Evolutionary conservation across 2,888 invertebrate species (phyloP).

Genomic region (Drosophila mercatorum): DNA sequence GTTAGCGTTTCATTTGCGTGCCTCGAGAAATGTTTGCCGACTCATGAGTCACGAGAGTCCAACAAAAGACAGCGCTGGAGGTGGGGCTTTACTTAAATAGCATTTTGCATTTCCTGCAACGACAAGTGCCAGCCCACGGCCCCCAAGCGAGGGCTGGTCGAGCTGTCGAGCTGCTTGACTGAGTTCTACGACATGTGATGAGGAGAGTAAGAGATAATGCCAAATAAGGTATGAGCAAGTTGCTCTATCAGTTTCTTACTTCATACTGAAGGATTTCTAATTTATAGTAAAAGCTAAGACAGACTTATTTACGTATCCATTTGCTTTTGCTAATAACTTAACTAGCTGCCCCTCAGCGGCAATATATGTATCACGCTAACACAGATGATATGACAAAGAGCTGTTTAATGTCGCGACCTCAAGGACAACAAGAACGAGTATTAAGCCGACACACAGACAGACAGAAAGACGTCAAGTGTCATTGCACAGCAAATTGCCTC

Average conservation of each 20-base stretch:
- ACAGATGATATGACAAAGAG: conserved; percentile 48
- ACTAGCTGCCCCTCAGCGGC: conserved; percentile 4
- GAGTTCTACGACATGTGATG: background rate
- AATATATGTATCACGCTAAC: conserved; percentile 9
- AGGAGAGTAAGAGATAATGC: background rate
- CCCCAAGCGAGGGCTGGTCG: conserved; percentile 36
- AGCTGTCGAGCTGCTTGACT: background rate
- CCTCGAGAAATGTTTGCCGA: conserved; percentile 31
- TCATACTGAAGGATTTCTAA: background rate
- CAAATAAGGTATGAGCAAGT: background rate
- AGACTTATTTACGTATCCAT: background rate
- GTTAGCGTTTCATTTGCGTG: conserved; percentile 56
- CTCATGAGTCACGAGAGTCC: conserved; percentile 64
- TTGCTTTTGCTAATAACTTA: conserved; percentile 3
- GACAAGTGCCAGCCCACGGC: conserved; percentile 53
- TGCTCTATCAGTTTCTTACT: background rate
- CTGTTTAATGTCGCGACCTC: conserved; percentile 39
- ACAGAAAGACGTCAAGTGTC: conserved; percentile 48
- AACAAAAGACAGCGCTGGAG: conserved; percentile 19
- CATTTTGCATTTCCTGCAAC: conserved; percentile 72
- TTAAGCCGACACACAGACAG: conserved; percentile 21
- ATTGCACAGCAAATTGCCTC: conserved; percentile 55
- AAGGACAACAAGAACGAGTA: conserved; percentile 55
- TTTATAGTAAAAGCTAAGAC: background rate
- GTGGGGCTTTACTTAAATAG: conserved; percentile 55